Evolutionary conservation across 1,140 invertebrate species (phyloP), one percentile per base, ranked within the genome.

Genomic region (Drosophila nigrodunni): DNA sequence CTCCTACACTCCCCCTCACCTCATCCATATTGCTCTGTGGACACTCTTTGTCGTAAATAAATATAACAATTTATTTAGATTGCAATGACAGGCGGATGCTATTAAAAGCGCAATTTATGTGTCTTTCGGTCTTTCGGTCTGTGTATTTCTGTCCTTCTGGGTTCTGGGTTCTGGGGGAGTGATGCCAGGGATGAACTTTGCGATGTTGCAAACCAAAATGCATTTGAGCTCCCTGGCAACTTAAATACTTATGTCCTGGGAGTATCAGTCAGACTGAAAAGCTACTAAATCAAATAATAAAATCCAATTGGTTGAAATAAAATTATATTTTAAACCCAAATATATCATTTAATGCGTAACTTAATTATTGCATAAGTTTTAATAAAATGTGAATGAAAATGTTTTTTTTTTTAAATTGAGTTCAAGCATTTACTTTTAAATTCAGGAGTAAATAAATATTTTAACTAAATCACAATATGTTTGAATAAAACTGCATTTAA

Each of bases 61-160:
- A 89, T 90, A 85, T 89, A 89, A 90, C 85, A 89, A 89, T 89
- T 89, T 89, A 89, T 89, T 89, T 89, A 89, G 85, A 89, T 89
- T 89, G 85, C 85, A 85, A 85, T 89, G 85, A 89, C 85, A 89
- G 85, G 86, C 85, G 80, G 80, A 89, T 83, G 85, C 85, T 89
- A 89, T 89, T 89, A 89, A 89, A 76, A 81, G 74, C 75, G 78
- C 80, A 81, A 89, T 89, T 89, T 89, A 89, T 89, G 85, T 89
- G 85, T 30, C 25, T 30, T 30, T 30, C 25, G 67, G 65, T 67
- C 81, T 52, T 74, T 15, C 1, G 15, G 15, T 15, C 15, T 15
- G 15, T 15, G 15, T 15, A 15, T 15, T 15, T 82, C 61, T 76
- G 61, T 30, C 25, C 18, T 21, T 30, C 25, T 30, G 4, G 6